These are phyloP conservation scores for Lithosia quadra DNA, from an alignment of 2,888 invertebrate genomes.

Conservation along the genomic window DNA sequence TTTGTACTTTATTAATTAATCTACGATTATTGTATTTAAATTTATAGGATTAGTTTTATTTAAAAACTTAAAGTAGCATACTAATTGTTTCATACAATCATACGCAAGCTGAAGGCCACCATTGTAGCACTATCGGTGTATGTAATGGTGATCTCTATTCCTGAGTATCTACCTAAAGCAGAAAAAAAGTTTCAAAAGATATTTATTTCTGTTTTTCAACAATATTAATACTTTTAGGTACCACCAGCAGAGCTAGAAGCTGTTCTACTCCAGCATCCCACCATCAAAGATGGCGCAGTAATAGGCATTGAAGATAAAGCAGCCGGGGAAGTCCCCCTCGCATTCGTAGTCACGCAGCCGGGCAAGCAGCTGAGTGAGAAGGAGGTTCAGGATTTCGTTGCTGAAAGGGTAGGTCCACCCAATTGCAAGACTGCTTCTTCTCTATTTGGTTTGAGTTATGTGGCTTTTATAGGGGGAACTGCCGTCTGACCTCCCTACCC, in stretches of 20 bases:
- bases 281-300: slow-evolving; percentile 92
- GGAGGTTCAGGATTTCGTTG: slow-evolving; percentile 86
- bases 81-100: too few relatives aligned
- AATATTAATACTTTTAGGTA: slow-evolving; percentile 74
- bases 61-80: too few relatives aligned
- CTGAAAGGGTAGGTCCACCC: slow-evolving; percentile 85
- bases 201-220: too few relatives aligned
- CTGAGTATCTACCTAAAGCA: too few relatives aligned
- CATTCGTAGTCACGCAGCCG: slow-evolving; percentile 89
- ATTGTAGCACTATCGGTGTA: too few relatives aligned
- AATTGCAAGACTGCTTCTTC: not conserved
- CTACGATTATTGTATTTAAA: too few relatives aligned
- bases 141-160: too few relatives aligned
- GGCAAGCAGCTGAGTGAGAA: slow-evolving; percentile 80
- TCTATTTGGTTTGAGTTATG: not conserved
- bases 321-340: slow-evolving; percentile 92
- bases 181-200: too few relatives aligned
- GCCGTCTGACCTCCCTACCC: not conserved
- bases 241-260: slow-evolving; percentile 96
- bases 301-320: slow-evolving; percentile 90
- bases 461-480: not conserved
- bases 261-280: slow-evolving; percentile 90
- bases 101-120: too few relatives aligned
- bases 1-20: too few relatives aligned
- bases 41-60: too few relatives aligned